Base-by-base conservation (phyloP, 2,888 invertebrate species). In the Dromius quadrimaculatus region DNA sequence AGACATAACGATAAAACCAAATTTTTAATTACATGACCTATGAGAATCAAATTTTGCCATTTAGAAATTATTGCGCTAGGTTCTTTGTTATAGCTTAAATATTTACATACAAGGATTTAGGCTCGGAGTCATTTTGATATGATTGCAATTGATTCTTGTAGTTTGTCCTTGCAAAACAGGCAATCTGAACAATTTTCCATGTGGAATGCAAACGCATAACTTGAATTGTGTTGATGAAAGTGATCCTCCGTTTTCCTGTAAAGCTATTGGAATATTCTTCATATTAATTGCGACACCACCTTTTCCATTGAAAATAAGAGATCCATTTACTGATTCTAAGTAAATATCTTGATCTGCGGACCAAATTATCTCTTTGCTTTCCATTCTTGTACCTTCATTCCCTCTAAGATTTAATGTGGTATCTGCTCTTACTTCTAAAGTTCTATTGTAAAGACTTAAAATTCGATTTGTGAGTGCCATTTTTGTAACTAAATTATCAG, bases 161-260 rank as follows among this genome's bases (percentile, higher is more conserved):
- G 79, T 81, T 2, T 78, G 83, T 0, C 87, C 88, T 0, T 86
- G 85, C 0, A 89, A 88, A 0, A 92, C 89, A 0, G 92, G 90
- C 2, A 95, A 88, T 72, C 90, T 86, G 78, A 94, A 95, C 61
- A 96, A 79, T 76, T 91, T 92, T 0, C 95, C 95, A 73, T 91
- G 89, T 0, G 95, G 95, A 92, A 94, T 94, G 78, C 95, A 95
- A 0, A 95, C 90, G 76, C 95, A 96, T 0, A 96, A 87, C 80
- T 95, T 95, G 76, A 90, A 95, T 79, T 95, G 94, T 0, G 88
- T 82, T 71, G 82, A 80, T 71, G 82, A 80, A 2, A 80, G 68
- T 45, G 76, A 76, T 32, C 78, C 79, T 9, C 77, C 79, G 70
- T 77, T 79, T 19, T 79, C 78, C 15, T 85, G 82, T 2, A 85